Base-by-base conservation (phyloP, 1,140 invertebrate species). In the Zaprionus lachaisei region DNA sequence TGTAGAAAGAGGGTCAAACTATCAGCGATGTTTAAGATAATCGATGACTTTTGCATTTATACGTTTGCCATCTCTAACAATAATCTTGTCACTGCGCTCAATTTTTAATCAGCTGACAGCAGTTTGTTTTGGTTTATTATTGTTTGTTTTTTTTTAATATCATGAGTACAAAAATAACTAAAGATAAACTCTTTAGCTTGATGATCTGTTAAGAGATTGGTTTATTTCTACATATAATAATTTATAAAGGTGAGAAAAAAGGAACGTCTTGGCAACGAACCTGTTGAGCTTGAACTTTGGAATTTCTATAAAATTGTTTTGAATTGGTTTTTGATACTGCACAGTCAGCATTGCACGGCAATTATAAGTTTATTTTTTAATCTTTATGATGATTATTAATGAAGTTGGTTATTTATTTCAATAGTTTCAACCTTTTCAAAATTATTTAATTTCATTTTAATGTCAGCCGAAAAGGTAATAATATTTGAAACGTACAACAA, bases 321-420 rank as follows among this genome's bases (percentile, higher is more conserved):
- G 54, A 4, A 15, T 56, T n/a, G 12, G 4, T 31, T 15, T 56
- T 31, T 31, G 54, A 56, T 28, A 56, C 26, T 56, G 54, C 54
- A 26, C 15, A 7, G 54, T 56, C 54, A 56, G 49, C 26, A 31
- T 56, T 56, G 26, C 54, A n/a, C 15, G 26, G 26, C 54, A 31
- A 31, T 56, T 28, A 56, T 31, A 17, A 28, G 26, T 56, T 31
- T 56, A 15, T 11, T n/a, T 56, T n/a, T 31, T 56, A 31, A 56
- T n/a, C 28, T 11, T 15, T 15, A 22, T 49, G 47, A 49, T 49
- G 11, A 51, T 51, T 51, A 51, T 51, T 51, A 51, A 22, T 22
- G 47, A 51, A 51, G 9, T 51, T 5, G 11, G 17, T 14, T 51
- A 24, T 51, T 51, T 4, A 12, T 14, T 14, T 24, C 4, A 24